Percentiles rank a stretch among this genome's conserved stretches.
phyloP scores from a whole-genome alignment of 2,888 invertebrate species.

The Caradrina clavipalpis region DNA sequence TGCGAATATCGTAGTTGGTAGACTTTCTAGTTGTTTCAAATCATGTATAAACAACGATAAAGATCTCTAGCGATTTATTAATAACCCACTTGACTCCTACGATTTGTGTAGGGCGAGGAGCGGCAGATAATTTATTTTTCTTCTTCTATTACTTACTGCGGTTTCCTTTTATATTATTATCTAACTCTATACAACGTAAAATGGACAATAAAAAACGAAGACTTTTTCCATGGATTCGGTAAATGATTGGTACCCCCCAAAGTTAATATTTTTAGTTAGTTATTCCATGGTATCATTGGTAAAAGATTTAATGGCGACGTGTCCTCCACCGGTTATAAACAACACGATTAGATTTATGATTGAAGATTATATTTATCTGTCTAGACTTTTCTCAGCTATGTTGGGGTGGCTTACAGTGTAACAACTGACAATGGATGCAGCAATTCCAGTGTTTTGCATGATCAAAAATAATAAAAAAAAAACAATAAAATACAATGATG shows the following conservation, averaged over 20 bases:
- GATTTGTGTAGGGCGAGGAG: background rate
- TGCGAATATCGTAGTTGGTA: constrained; percentile 1
- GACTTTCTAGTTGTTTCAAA: constrained; percentile 40
- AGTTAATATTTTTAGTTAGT: too few species aligned
- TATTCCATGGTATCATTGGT: background rate
- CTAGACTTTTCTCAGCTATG: too few species aligned
- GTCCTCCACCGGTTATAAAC: too few species aligned
- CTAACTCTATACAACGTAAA: background rate
- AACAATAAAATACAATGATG: background rate
- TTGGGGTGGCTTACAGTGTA: too few species aligned
- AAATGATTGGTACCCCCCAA: too few species aligned
- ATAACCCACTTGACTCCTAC: constrained; percentile 29
- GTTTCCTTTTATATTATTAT: background rate
- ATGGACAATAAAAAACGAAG: too few species aligned
- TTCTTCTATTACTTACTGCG: background rate
- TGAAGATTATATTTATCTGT: too few species aligned
- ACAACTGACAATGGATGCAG: too few species aligned
- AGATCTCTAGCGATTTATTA: constrained; percentile 7
- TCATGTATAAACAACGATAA: constrained; percentile 33
- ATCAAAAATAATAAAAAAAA: background rate
- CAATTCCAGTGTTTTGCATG: too few species aligned
- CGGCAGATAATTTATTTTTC: background rate
- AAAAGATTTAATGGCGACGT: too few species aligned
- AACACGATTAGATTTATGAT: too few species aligned
- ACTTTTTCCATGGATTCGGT: too few species aligned